A percentile compares a stretch with the other conserved stretches of the same genome.
These are phyloP conservation scores for Hydrotaea diabolus DNA, from an alignment of 2,888 invertebrate species.

Conservation along the genomic window DNA sequence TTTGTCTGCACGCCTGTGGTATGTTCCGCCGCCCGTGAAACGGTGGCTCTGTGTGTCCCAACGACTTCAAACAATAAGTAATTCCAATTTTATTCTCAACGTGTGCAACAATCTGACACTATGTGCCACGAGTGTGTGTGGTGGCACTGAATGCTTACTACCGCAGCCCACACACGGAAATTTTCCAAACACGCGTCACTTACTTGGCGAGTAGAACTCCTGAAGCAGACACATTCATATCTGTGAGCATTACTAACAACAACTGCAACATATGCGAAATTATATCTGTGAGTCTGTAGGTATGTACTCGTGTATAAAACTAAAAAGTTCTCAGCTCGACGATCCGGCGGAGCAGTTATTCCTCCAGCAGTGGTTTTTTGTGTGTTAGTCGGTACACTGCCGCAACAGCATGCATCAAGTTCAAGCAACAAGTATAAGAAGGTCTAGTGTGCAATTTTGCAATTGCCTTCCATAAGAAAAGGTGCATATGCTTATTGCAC, in stretches of 20 bases:
- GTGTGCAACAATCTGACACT: constrained; percentile 27
- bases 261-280: not conserved
- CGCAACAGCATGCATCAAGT: constrained; percentile 50
- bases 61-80: constrained; percentile 44
- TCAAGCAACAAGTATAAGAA: constrained; percentile 65
- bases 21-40: too few relatives aligned
- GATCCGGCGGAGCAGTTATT: not conserved
- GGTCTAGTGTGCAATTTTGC: constrained; percentile 54
- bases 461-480: constrained; percentile 31
- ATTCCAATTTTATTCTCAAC: constrained; percentile 35
- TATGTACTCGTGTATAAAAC: not conserved
- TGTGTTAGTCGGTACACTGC: not conserved
- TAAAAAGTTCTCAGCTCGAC: constrained; percentile 24
- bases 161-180: constrained; percentile 63
- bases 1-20: not conserved
- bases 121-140: not conserved
- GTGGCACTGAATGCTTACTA: not conserved
- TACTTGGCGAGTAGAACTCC: constrained; percentile 11
- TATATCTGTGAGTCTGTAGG: constrained; percentile 2
- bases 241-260: not conserved
- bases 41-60: not conserved
- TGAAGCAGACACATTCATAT: constrained; percentile 13
- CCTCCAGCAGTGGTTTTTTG: constrained; percentile 20
- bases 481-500: constrained; percentile 38
- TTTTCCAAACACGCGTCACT: constrained; percentile 62